Evolutionary conservation across 2,797 vertebrate genomes (phyloP).

Genomic region (Premnoplex brunnescens): DNA sequence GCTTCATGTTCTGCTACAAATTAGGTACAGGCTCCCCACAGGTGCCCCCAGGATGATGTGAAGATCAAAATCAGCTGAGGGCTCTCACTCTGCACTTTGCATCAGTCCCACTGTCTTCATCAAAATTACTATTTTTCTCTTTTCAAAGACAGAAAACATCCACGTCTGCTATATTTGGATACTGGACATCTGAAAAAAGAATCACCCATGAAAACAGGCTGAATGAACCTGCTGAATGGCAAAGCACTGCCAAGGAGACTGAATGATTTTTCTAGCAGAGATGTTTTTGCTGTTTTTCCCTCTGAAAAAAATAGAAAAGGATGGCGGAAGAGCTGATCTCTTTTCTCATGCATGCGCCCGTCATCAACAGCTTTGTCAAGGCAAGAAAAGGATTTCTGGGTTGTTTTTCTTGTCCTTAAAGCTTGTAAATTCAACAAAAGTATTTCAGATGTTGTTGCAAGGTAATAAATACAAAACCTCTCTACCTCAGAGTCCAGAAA

Average conservation of each 20-base stretch:
- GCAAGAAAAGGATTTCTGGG: neutral
- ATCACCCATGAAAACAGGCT: neutral
- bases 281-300: neutral
- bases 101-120: neutral
- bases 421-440: neutral
- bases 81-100: neutral
- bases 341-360: neutral
- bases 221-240: constrained; percentile 24
- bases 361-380: neutral
- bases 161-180: constrained; percentile 18
- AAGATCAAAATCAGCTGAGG: neutral
- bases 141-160: neutral
- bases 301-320: neutral
- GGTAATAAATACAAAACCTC: neutral
- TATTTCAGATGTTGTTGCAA: neutral
- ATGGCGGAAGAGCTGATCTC: neutral
- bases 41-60: neutral
- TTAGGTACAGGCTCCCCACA: neutral
- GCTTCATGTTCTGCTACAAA: neutral
- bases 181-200: constrained; percentile 42
- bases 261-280: constrained; percentile 1
- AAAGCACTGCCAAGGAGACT: neutral
- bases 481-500: neutral
- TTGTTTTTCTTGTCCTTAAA: neutral
- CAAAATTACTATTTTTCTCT: neutral